Evolutionary conservation across 1,140 invertebrate species (phyloP), one percentile per base, ranked within the genome.

Genomic region (Drosophila tani): DNA sequence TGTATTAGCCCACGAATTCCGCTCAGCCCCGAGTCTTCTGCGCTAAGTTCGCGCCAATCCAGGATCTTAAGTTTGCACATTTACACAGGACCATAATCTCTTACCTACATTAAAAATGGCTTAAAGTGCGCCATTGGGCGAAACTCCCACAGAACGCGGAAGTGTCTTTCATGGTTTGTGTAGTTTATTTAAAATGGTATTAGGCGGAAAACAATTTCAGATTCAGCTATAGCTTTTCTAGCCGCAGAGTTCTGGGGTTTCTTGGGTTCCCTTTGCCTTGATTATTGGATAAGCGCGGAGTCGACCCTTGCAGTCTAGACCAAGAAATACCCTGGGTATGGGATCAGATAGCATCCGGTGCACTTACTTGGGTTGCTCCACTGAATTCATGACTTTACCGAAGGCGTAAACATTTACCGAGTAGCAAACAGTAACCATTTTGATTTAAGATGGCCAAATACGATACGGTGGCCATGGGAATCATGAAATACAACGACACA

Each of bases 161-260:
- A 40, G 73, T 56, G 60, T 74, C 81, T 80, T 84, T 84, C 88
- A 71, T 67, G 65, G 56, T 63, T 67, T 56, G 76, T 83, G 83
- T 87, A 86, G 84, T 88, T 88, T 87, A 88, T 87, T 87, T 87
- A 90, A 87, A 87, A 88, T 84, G 81, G 76, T 74, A 87, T 87
- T 84, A 84, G 81, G 83, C 56, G 81, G 71, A 70, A 88, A 86
- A 83, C 80, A 88, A 82, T 87, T 87, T 87, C 71, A 64, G 71
- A 62, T 68, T 66, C 49, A 40, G 35, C 40, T 35, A 55, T 15
- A 27, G 41, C 41, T 60, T 56, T 70, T 65, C 14, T 70, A 38
- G 19, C 38, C 47, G 32, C 38, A 17, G 24, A 21, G 14, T 58
- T 58, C 41, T 38, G 63, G 65, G 67, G 79, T 64, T 56, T 60